Evolutionary conservation across 2,797 vertebrate species (phyloP).

Genomic region (Melanotaenia maccullochi): DNA sequence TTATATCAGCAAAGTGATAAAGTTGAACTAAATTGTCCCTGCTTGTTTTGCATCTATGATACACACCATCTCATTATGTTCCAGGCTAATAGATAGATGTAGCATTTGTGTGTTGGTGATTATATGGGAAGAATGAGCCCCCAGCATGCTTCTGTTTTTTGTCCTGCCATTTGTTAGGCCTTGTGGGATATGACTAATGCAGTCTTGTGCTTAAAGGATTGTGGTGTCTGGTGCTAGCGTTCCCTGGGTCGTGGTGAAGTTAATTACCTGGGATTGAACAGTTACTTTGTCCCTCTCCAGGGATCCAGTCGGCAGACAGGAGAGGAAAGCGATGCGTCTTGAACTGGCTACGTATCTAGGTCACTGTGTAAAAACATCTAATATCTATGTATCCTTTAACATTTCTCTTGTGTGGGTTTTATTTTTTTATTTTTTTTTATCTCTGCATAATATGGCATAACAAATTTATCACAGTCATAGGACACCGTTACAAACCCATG

Average conservation of each 20-base stretch:
- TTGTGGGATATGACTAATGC: conserved; percentile 78
- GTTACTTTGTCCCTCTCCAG: conserved; percentile 71
- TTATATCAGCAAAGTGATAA: conserved; percentile 14
- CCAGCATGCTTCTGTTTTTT: conserved; percentile 59
- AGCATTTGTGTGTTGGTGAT: conserved; percentile 40
- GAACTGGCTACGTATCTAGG: conserved; percentile 68
- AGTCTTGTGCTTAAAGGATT: conserved; percentile 81
- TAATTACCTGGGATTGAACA: conserved; percentile 83
- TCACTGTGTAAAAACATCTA: conserved; percentile 49
- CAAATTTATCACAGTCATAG: conserved; percentile 31
- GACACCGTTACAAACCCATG: conserved; percentile 34
- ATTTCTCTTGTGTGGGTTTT: not conserved
- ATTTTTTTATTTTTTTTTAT: not conserved
- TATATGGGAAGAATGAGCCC: conserved; percentile 57
- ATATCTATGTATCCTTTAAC: not conserved
- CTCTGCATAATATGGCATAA: not conserved
- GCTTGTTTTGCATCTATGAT: conserved; percentile 4
- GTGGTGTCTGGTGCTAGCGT: conserved; percentile 71
- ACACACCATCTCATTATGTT: conserved; percentile 29
- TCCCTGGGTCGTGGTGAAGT: conserved; percentile 77
- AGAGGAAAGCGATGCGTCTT: conserved; percentile 60
- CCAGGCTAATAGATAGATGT: conserved; percentile 36
- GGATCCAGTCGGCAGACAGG: conserved; percentile 62
- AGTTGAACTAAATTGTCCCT: conserved; percentile 17
- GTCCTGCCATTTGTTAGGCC: conserved; percentile 68